A percentile compares a stretch with the other conserved stretches of the same genome.
phyloP scores from a whole-genome alignment of 2,797 vertebrate genomes.

The Scolopax bukidnonensis region DNA sequence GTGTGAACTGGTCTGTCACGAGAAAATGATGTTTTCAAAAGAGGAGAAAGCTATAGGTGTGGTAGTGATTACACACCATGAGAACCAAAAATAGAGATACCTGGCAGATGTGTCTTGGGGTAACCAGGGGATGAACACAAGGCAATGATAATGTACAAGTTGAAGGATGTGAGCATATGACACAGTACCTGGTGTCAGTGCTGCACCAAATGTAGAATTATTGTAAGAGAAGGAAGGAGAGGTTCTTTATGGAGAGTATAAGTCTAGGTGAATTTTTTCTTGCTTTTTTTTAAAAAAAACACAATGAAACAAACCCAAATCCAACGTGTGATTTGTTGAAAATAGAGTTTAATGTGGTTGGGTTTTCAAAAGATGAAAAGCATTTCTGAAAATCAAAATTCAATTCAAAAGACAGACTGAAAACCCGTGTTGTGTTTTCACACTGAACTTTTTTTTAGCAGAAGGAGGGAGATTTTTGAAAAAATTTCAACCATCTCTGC shows the following conservation, averaged over 20 bases:
- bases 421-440: neutral
- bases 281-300: neutral
- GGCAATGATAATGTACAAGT: neutral
- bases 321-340: neutral
- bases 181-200: neutral
- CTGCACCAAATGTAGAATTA: neutral
- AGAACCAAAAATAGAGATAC: neutral
- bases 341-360: neutral
- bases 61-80: neutral
- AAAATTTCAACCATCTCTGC: neutral
- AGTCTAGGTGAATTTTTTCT: neutral
- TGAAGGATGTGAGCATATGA: neutral
- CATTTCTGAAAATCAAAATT: conserved; percentile 5
- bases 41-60: neutral
- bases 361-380: neutral
- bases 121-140: neutral
- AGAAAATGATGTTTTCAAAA: neutral
- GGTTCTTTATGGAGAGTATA: neutral
- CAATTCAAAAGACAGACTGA: neutral
- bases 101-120: neutral
- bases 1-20: neutral
- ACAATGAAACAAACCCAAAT: neutral
- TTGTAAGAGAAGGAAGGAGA: neutral
- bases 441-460: neutral
- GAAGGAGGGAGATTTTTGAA: neutral